Base-by-base conservation (phyloP, 1,140 invertebrate species). In the Zaprionus ornatus region DNA sequence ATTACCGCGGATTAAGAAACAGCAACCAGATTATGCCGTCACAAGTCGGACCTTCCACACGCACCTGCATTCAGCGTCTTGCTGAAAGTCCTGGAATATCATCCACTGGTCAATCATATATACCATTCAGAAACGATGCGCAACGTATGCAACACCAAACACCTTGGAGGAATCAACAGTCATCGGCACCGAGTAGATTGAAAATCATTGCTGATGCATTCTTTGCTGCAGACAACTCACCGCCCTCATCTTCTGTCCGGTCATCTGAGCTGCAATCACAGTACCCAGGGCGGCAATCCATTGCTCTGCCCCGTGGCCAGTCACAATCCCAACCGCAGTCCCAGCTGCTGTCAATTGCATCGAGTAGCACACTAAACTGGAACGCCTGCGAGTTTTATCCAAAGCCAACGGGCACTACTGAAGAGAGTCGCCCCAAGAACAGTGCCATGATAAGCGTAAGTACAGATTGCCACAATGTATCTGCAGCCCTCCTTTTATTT, bases 381-480 rank as follows among this genome's bases (percentile, higher is more conserved):
- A 76, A 66, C 60, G 74, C 74, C 10, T 15, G 15, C 3, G 74
- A 76, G 23, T 76, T 76, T 37, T n/a, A 9, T 15, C 74, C 74
- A 3, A 50, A 4, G 56, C 5, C 6, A 13, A 17, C 40, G 7
- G 1, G n/a, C 4, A 0, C 4, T 2, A 9, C 17, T n/a, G 21
- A 10, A 4, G 10, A 37, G n/a, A 21, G 3, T n/a, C 35, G 19
- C 0, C 35, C 52, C 9, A 65, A 9, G 7, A 10, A 54, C 13
- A 13, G 7, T 21, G 10, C 21, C 5, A 17, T n/a, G 32, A 61
- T 74, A 10, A 69, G 19, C n/a, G 71, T 74, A 52, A 69, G 71
- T 60, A 9, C 21, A 3, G 3, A 7, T 0, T 17, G 15, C 15
- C 23, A 12, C 3, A 27, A 27, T 42, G 6, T 13, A 21, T 54